Percentiles rank a stretch among this genome's conserved stretches.
phyloP scores from a whole-genome alignment of 2,113 vertebrate genomes.

The Pseudorhombus dupliciocellatus region DNA sequence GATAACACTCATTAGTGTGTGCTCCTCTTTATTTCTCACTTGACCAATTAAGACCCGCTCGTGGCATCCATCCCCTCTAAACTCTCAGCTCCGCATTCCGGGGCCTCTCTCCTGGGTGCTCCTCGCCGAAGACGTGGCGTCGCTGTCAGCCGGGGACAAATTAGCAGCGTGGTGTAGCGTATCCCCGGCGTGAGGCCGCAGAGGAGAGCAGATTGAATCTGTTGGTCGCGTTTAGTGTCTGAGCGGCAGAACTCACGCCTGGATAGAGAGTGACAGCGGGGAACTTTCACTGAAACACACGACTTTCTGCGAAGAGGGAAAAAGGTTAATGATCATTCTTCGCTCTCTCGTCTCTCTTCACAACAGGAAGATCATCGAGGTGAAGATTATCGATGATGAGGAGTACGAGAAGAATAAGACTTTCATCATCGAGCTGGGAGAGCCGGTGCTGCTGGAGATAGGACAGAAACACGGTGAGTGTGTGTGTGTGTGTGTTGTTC shows the following conservation, averaged over 20 bases:
- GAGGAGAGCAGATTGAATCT: not conserved
- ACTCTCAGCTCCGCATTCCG: not conserved
- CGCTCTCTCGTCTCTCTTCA: not conserved
- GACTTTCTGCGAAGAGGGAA: too few species aligned
- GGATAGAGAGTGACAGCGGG: not conserved
- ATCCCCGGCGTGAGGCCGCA: slow-evolving; percentile 2
- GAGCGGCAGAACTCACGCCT: slow-evolving; percentile 11
- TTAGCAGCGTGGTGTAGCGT: not conserved
- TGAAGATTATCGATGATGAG: slow-evolving; percentile 83
- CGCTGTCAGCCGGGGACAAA: slow-evolving; percentile 22
- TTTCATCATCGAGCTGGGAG: slow-evolving; percentile 81
- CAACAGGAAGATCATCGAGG: slow-evolving; percentile 82
- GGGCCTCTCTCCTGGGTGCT: not conserved
- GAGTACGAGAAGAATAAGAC: slow-evolving; percentile 84
- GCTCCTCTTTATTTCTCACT: too few species aligned
- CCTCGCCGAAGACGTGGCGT: slow-evolving; percentile 34
- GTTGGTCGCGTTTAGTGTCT: not conserved
- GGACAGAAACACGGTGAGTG: slow-evolving; percentile 79
- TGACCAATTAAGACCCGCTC: too few species aligned
- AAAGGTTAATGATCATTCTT: not conserved
- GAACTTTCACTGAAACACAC: not conserved
- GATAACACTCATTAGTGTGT: too few species aligned
- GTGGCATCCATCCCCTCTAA: too few species aligned
- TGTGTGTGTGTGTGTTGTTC: not conserved
- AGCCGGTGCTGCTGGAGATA: slow-evolving; percentile 81